Conservation (phyloP, 2,113 vertebrate genomes). For the Piaya cayana region DNA sequence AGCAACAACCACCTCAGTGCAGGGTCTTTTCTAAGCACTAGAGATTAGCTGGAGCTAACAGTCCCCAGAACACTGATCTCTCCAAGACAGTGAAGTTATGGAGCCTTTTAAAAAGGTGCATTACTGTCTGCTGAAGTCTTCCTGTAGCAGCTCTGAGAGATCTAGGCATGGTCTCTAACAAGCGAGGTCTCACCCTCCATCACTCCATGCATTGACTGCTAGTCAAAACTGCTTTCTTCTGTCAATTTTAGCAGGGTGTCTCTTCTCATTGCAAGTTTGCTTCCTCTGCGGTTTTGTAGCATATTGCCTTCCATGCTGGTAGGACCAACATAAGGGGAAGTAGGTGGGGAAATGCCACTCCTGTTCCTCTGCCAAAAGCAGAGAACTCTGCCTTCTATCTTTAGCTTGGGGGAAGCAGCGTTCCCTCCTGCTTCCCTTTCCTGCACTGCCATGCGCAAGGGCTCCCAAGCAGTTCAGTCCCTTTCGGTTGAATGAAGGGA, state of each 20-base stretch:
- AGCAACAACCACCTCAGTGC: not conserved
- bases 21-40: not conserved
- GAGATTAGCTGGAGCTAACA: not conserved
- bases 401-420: slow-evolving; percentile 33
- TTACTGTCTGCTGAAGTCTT: not conserved
- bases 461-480: accelerated
- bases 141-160: not conserved
- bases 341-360: slow-evolving; percentile 53
- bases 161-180: not conserved
- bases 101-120: not conserved
- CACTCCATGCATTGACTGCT: not conserved
- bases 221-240: not conserved
- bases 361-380: slow-evolving; percentile 51
- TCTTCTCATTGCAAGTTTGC: not conserved
- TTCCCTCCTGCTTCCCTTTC: slow-evolving; percentile 61
- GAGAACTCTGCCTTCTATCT: slow-evolving; percentile 48
- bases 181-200: not conserved
- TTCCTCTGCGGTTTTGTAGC: slow-evolving; percentile 53
- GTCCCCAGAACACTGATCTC: not conserved
- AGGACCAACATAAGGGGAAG: slow-evolving; percentile 42
- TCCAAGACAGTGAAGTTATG: not conserved
- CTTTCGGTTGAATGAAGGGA: not conserved
- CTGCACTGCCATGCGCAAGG: not conserved
- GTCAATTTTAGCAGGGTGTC: not conserved
- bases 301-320: slow-evolving; percentile 7